Conservation (phyloP, 2,797 vertebrate species). For the Chaetophractus vellerosus region DNA sequence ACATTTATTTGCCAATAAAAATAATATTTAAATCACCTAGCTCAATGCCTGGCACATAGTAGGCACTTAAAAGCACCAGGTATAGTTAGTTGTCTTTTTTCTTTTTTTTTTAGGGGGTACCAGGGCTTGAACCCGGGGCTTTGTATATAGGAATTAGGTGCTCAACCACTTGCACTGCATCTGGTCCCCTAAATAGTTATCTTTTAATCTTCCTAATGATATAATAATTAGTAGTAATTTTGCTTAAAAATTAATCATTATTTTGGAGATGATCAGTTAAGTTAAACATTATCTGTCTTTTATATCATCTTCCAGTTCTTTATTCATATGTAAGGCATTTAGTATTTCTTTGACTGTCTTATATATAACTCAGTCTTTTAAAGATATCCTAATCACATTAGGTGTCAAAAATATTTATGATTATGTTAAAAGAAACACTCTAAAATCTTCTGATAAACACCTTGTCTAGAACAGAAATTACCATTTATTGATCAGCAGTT, state of each 20-base stretch:
- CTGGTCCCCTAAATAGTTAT: no score
- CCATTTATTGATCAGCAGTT: conserved; percentile 79
- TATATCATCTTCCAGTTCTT: neutral
- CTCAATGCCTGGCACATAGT: neutral
- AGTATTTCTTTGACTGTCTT: neutral
- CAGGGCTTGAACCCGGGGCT: no score
- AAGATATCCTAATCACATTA: conserved; percentile 30
- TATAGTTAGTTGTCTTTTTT: no score
- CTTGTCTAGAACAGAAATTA: conserved; percentile 78
- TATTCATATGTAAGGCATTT: neutral
- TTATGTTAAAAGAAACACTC: neutral
- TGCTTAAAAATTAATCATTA: conserved; percentile 25
- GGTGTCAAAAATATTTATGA: conserved; percentile 46
- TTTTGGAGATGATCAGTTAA: neutral
- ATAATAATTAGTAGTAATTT: neutral
- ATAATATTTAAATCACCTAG: neutral
- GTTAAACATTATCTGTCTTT: neutral
- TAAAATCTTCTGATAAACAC: conserved; percentile 63
- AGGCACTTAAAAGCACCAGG: neutral
- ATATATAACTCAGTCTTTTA: neutral
- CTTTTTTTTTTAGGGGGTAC: no score
- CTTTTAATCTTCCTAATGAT: neutral
- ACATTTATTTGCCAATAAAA: neutral
- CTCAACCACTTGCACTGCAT: no score
- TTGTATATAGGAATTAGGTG: no score